Conservation (phyloP, 2,797 vertebrate genomes). For the Kryptopterus vitreolus region DNA sequence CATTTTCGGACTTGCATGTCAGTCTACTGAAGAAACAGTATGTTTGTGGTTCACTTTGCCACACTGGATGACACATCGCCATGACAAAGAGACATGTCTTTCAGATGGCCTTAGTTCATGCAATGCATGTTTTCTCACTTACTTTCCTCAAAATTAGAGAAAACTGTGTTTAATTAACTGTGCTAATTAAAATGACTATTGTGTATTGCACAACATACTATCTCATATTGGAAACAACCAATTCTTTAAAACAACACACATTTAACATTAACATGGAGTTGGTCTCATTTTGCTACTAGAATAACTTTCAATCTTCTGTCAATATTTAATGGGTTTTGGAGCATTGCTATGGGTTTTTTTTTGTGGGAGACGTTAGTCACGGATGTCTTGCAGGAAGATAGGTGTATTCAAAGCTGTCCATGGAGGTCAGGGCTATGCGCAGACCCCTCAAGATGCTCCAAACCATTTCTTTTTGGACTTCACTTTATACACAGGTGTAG, state of each 20-base stretch:
- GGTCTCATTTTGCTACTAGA: background rate
- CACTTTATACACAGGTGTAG: background rate
- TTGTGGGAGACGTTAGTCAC: background rate
- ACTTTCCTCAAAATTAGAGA: too few species aligned
- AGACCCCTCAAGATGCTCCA: background rate
- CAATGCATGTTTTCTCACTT: background rate
- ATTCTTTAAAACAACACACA: background rate
- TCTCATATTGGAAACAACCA: background rate
- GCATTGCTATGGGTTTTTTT: background rate
- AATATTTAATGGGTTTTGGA: background rate
- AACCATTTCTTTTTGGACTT: background rate
- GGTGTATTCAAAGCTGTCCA: background rate
- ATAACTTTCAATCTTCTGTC: background rate
- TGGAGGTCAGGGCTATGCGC: background rate
- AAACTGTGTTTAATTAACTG: too few species aligned
- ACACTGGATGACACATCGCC: too few species aligned
- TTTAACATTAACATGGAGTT: background rate
- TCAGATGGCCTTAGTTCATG: background rate
- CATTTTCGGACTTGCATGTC: background rate
- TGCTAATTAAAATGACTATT: background rate
- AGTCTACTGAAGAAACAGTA: too few species aligned
- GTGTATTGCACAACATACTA: background rate
- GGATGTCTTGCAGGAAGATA: background rate
- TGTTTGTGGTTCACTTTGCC: too few species aligned
- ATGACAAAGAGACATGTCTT: too few species aligned